These are phyloP conservation scores for Tyria jacobaeae DNA, from an alignment of 2,888 invertebrate species.

Conservation along the genomic window DNA sequence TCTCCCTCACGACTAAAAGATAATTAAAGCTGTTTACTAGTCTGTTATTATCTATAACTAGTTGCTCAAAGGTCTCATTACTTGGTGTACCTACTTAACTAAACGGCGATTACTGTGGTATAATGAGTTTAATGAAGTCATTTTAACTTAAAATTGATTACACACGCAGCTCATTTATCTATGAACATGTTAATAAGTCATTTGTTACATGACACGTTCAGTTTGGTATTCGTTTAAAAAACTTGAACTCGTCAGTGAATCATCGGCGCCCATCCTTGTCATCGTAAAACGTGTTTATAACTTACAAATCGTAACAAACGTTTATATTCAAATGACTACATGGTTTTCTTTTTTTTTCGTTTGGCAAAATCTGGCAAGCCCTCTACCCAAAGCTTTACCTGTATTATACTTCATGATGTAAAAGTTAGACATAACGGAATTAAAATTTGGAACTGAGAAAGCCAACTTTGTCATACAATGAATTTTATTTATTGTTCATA, in stretches of 20 bases:
- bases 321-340: background rate
- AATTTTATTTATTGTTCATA: too few species aligned
- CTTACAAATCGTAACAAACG: background rate
- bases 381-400: too few species aligned
- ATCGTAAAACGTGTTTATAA: background rate
- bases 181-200: conserved; percentile 9
- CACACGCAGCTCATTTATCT: conserved; percentile 9
- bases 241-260: background rate
- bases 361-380: too few species aligned
- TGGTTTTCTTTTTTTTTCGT: too few species aligned
- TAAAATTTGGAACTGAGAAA: too few species aligned
- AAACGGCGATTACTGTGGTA: conserved; percentile 20
- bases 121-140: conserved; percentile 29
- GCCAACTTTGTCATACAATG: too few species aligned
- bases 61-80: conserved; percentile 15
- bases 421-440: too few species aligned
- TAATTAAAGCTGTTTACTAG: background rate
- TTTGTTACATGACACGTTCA: conserved; percentile 3
- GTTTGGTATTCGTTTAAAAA: conserved; percentile 4
- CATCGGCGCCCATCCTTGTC: conserved; percentile 1
- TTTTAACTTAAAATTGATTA: conserved; percentile 11
- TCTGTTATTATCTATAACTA: conserved; percentile 11
- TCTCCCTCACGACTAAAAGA: background rate
- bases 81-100: conserved; percentile 20
- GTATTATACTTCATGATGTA: too few species aligned